A percentile compares a stretch with the other conserved stretches of the same genome.
Conservation (phyloP, 2,113 vertebrate species). For the Gymnorhina tibicen region DNA sequence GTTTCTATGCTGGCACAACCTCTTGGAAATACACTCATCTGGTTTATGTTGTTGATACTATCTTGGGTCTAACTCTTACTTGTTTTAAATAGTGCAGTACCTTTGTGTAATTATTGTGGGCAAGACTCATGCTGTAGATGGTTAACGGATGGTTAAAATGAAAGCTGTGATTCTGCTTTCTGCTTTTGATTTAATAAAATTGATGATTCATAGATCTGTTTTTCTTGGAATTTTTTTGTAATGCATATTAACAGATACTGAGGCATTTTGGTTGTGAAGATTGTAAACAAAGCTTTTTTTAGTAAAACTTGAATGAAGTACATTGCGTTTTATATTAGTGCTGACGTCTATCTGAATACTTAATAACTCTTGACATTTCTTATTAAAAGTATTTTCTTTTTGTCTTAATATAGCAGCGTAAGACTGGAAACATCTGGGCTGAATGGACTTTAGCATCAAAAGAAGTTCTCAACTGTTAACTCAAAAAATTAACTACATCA, state of each 20-base stretch:
- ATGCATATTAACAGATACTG: background rate
- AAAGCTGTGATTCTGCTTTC: background rate
- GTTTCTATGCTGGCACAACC: background rate
- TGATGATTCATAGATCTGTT: background rate
- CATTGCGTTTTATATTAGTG: background rate
- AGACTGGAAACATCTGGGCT: slow-evolving; percentile 74
- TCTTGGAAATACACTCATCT: background rate
- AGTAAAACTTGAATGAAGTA: background rate
- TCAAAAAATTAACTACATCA: slow-evolving; percentile 82
- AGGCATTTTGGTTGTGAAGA: background rate
- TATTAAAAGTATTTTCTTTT: background rate
- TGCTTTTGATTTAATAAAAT: background rate
- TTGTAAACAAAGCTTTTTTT: background rate
- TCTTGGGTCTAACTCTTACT: background rate
- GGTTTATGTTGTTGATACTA: background rate
- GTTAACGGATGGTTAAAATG: background rate
- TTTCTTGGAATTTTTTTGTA: background rate
- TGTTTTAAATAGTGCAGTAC: background rate
- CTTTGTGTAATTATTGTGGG: background rate
- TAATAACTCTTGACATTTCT: background rate
- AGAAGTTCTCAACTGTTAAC: slow-evolving; percentile 83
- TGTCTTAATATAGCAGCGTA: slow-evolving; percentile 54
- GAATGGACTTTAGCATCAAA: slow-evolving; percentile 77
- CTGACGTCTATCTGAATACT: background rate
- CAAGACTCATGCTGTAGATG: background rate